Percentiles rank a stretch among this genome's conserved stretches.
Conservation (phyloP, 2,797 vertebrate genomes). For the Botia almorhae region DNA sequence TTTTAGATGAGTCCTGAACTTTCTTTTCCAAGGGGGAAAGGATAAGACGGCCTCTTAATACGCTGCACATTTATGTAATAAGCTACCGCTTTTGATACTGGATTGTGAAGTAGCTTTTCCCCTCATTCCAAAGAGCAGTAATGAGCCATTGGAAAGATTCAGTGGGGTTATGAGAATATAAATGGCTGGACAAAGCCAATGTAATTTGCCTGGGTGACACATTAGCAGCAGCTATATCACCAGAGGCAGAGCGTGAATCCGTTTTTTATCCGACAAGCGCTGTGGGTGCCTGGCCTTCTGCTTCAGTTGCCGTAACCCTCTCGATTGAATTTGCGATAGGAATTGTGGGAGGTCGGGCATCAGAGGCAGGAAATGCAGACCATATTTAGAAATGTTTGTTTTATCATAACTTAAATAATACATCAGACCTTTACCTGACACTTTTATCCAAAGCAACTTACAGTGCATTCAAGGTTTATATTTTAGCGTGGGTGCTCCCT, state of each 20-base stretch:
- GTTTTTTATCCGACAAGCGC: constrained; percentile 65
- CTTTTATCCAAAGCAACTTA: too few relatives aligned
- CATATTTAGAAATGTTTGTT: constrained; percentile 25
- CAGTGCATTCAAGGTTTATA: too few relatives aligned
- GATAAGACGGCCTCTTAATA: constrained; percentile 68
- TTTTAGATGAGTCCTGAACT: constrained; percentile 70
- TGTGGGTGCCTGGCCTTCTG: constrained; percentile 53
- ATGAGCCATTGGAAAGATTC: constrained; percentile 81
- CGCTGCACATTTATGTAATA: constrained; percentile 74
- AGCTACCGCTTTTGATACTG: constrained; percentile 75
- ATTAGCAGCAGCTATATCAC: constrained; percentile 65
- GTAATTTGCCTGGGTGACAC: constrained; percentile 72
- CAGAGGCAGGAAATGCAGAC: constrained; percentile 13
- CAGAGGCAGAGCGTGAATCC: constrained; percentile 48
- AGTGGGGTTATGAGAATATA: constrained; percentile 76
- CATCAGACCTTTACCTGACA: too few relatives aligned
- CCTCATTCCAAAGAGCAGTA: constrained; percentile 72
- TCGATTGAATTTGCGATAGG: constrained; percentile 21
- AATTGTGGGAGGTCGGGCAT: constrained; percentile 15
- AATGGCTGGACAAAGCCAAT: constrained; percentile 71
- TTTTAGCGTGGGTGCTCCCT: too few relatives aligned
- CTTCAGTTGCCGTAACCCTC: constrained; percentile 47
- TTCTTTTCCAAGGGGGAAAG: constrained; percentile 59
- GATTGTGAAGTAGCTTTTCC: constrained; percentile 66
- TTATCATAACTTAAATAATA: neutral